Evolutionary conservation across 2,797 vertebrate genomes (phyloP).

Genomic region (Ptychobarbus kaznakovi): DNA sequence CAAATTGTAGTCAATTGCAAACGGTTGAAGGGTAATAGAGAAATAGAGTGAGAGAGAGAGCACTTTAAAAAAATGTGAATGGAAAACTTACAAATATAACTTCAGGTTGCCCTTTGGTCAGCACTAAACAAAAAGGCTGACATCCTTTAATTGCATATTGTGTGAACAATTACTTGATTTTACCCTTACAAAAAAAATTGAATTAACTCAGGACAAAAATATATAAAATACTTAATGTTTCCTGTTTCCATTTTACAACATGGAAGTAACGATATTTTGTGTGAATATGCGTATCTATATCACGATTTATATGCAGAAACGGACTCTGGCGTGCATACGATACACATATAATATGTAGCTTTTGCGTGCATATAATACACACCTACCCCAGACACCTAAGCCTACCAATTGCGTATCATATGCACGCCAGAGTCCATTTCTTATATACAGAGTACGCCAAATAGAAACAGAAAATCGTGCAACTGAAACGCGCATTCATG

Average conservation of each 20-base stretch:
- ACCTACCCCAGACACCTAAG: background rate
- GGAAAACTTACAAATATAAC: background rate
- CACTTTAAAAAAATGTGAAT: background rate
- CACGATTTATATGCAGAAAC: background rate
- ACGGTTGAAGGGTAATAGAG: conserved; percentile 15
- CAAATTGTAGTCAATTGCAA: conserved; percentile 44
- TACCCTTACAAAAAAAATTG: background rate
- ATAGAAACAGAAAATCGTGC: background rate
- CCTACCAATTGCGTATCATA: background rate
- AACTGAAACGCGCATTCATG: background rate
- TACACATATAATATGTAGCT: no score
- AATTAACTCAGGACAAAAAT: background rate
- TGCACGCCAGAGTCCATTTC: background rate
- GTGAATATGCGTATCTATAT: background rate
- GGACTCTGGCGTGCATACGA: background rate
- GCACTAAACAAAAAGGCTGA: background rate
- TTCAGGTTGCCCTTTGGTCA: background rate
- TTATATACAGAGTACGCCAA: background rate
- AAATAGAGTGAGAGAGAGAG: background rate
- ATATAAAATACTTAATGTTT: background rate
- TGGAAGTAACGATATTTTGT: background rate
- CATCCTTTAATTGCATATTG: background rate
- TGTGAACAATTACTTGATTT: background rate
- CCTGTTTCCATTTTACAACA: background rate
- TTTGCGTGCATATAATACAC: background rate